Base-by-base conservation (phyloP, 1,140 invertebrate genomes). In the Lordiphosa mommai region DNA sequence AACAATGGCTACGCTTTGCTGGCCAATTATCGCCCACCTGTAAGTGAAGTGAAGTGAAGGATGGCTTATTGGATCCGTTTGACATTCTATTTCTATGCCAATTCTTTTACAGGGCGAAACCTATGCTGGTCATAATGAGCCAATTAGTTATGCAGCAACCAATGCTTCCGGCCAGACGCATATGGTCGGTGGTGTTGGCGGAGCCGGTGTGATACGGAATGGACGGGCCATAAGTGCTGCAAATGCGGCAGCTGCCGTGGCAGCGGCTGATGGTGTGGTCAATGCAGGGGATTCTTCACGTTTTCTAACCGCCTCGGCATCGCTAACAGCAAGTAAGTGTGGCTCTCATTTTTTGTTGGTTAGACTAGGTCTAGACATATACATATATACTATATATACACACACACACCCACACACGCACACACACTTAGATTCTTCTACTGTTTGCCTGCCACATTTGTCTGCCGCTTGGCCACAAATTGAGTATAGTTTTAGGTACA, bases 241-340 rank as follows among this genome's bases (percentile, higher is more conserved):
- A 13, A 71, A 60, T 36, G 68, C 56, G 8, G 82, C 73, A 12
- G 72, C 69, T 2, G 84, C 67, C 4, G 61, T 72, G 6, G 67
- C 82, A 0, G 65, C 52, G 3, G 65, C 27, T 33, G 72, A 61
- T 43, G 60, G 46, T 14, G 55, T 36, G 13, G 51, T 41, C 40
- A 47, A 29, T n/a, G 41, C 53, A 9, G 59, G 63, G n/a, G 77
- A 82, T 61, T 48, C 72, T 1, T 43, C 57, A 17, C 48, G 76
- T 34, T 72, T 56, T 6, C 79, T 90, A 8, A 88, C 87, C 30
- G 90, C 90, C 8, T 89, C 90, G 27, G 90, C 90, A 16, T 90
- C 90, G 34, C 61, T 91, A 33, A 85, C 90, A 77, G 90, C 90
- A 82, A 90, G 90, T 91, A 89, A 90, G 90, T 89, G 27, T 57